Evolutionary conservation across 2,888 invertebrate genomes (phyloP).

Genomic region (Amblyjoppa fuscipennis): DNA sequence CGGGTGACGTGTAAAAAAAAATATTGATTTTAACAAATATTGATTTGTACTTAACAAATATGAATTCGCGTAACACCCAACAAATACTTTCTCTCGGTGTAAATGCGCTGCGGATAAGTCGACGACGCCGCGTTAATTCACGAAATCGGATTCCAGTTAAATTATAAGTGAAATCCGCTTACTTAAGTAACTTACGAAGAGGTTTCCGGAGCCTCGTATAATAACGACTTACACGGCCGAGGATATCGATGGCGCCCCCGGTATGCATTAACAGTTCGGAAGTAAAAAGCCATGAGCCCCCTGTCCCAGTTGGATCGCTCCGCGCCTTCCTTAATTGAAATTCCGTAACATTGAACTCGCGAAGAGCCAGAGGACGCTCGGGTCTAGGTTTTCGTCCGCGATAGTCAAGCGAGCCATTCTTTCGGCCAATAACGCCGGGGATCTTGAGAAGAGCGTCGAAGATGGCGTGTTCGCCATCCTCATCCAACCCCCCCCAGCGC

Average conservation of each 20-base stretch:
- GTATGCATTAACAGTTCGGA: conserved; percentile 11
- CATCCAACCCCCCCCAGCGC: neutral
- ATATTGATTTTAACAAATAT: too few relatives aligned
- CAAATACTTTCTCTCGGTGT: too few relatives aligned
- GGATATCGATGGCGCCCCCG: neutral
- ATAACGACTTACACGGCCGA: neutral
- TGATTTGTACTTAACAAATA: too few relatives aligned
- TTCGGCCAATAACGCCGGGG: conserved; percentile 59
- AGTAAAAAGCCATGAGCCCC: conserved; percentile 17
- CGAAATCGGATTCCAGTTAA: neutral
- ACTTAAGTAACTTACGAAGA: neutral
- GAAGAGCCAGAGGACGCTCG: conserved; percentile 28
- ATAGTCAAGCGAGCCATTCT: conserved; percentile 60
- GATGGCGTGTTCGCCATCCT: conserved; percentile 45
- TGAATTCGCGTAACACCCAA: too few relatives aligned
- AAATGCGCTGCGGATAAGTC: neutral
- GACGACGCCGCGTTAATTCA: neutral
- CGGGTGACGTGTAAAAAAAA: too few relatives aligned
- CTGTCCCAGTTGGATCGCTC: conserved; percentile 28
- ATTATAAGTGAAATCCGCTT: neutral
- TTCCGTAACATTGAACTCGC: conserved; percentile 61
- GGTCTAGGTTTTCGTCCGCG: conserved; percentile 26
- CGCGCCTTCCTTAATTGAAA: conserved; percentile 58
- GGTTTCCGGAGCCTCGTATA: neutral
- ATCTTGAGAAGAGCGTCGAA: conserved; percentile 47